Conservation (phyloP, 1,140 invertebrate genomes). For the Platyscapa corneri region DNA sequence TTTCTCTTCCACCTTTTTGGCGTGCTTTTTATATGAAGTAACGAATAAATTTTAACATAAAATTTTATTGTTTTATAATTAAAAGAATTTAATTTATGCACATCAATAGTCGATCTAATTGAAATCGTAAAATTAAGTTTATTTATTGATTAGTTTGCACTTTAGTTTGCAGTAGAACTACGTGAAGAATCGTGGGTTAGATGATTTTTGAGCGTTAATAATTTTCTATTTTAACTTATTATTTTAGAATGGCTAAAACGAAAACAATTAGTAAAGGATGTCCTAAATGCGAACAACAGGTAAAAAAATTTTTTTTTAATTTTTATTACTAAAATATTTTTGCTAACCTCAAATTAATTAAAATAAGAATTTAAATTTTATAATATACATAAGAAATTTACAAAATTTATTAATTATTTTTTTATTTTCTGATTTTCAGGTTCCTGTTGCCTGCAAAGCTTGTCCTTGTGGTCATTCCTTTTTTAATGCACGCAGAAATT, state of each 20-base stretch:
- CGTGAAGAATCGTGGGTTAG: too few relatives aligned
- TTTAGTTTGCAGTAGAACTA: not conserved
- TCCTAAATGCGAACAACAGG: slow-evolving; percentile 79
- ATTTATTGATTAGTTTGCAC: not conserved
- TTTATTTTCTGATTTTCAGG: slow-evolving; percentile 70
- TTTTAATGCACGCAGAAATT: slow-evolving; percentile 80
- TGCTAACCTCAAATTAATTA: slow-evolving; percentile 41
- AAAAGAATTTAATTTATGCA: slow-evolving; percentile 21
- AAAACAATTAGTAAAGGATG: slow-evolving; percentile 79
- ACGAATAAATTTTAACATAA: slow-evolving; percentile 20
- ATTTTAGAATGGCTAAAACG: slow-evolving; percentile 70
- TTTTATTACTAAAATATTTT: not conserved
- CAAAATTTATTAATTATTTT: not conserved
- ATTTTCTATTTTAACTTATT: slow-evolving; percentile 8
- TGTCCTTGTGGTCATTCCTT: slow-evolving; percentile 87
- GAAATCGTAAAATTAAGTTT: not conserved
- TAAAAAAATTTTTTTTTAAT: slow-evolving; percentile 58
- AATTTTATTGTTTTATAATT: slow-evolving; percentile 7
- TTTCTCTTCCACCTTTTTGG: not conserved
- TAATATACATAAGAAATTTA: not conserved
- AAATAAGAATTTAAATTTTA: slow-evolving; percentile 13
- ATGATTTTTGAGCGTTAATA: not conserved
- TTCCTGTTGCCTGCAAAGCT: slow-evolving; percentile 86
- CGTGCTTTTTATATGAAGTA: not conserved
- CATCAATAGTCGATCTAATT: slow-evolving; percentile 21